phyloP scores from a whole-genome alignment of 2,797 vertebrate species.

The Argentina silus region DNA sequence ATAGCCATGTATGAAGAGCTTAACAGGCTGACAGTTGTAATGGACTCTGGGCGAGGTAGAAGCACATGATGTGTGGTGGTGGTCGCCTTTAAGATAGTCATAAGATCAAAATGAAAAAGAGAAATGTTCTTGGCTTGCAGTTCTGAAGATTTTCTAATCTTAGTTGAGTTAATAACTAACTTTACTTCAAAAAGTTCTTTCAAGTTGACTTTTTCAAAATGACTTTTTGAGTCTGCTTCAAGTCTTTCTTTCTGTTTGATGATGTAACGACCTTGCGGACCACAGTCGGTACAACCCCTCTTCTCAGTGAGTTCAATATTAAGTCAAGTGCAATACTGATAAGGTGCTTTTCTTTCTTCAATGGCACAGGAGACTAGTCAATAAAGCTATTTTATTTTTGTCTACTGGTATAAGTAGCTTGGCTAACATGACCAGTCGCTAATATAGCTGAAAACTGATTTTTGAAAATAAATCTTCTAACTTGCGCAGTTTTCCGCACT shows the following conservation, averaged over 20 bases:
- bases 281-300: neutral
- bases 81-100: neutral
- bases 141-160: neutral
- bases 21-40: neutral
- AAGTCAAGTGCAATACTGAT: neutral
- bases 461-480: no score
- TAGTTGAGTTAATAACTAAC: neutral
- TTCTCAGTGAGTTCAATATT: neutral
- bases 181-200: neutral
- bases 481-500: no score
- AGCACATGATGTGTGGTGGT: neutral
- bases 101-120: neutral
- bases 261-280: neutral
- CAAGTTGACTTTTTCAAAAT: neutral
- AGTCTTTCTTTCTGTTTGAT: neutral
- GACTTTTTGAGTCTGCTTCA: no score
- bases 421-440: no score
- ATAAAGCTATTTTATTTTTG: no score
- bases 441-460: no score
- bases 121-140: neutral
- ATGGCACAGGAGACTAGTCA: neutral
- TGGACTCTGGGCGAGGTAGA: neutral
- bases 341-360: neutral
- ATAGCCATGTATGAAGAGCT: neutral
- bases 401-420: no score